Conservation (phyloP, 92 coral and sea anemone species). For the Porites evermanni region DNA sequence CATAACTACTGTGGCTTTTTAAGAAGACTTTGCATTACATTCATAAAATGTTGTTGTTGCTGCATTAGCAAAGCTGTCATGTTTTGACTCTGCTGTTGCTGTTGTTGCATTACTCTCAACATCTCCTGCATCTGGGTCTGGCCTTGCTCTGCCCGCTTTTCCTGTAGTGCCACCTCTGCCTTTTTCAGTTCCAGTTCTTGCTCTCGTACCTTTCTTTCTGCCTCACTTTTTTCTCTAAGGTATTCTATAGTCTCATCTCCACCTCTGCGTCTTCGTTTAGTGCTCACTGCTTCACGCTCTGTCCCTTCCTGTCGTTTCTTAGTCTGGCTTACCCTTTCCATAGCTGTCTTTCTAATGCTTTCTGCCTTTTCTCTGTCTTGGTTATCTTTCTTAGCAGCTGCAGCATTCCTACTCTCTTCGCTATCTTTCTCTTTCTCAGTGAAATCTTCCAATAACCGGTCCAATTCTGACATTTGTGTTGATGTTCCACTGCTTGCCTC, state of each 20-base stretch:
- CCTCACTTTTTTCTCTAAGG: slow-evolving; percentile 56
- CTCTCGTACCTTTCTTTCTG: slow-evolving; percentile 62
- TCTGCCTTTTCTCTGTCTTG: slow-evolving; percentile 55
- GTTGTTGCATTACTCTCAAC: too few species aligned
- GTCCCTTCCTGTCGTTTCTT: slow-evolving; percentile 38
- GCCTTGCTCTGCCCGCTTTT: slow-evolving; percentile 45
- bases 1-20: too few species aligned
- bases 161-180: slow-evolving; percentile 43
- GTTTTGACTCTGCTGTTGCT: too few species aligned
- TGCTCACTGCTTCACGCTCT: slow-evolving; percentile 25
- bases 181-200: slow-evolving; percentile 59
- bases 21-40: too few species aligned
- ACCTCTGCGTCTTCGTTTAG: slow-evolving; percentile 38
- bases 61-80: too few species aligned
- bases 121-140: background rate
- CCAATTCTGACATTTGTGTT: slow-evolving; percentile 48
- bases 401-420: slow-evolving; percentile 40
- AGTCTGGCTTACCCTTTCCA: slow-evolving; percentile 60
- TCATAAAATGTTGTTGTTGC: too few species aligned
- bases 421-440: slow-evolving; percentile 52
- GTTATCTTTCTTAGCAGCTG: slow-evolving; percentile 22
- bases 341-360: slow-evolving; percentile 32
- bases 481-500: slow-evolving; percentile 57
- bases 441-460: slow-evolving; percentile 56
- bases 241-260: slow-evolving; percentile 61